Percentiles rank a stretch among this genome's conserved stretches.
These are phyloP conservation scores for Ormyrus thymus DNA, from an alignment of 2,888 invertebrate species.

Conservation along the genomic window DNA sequence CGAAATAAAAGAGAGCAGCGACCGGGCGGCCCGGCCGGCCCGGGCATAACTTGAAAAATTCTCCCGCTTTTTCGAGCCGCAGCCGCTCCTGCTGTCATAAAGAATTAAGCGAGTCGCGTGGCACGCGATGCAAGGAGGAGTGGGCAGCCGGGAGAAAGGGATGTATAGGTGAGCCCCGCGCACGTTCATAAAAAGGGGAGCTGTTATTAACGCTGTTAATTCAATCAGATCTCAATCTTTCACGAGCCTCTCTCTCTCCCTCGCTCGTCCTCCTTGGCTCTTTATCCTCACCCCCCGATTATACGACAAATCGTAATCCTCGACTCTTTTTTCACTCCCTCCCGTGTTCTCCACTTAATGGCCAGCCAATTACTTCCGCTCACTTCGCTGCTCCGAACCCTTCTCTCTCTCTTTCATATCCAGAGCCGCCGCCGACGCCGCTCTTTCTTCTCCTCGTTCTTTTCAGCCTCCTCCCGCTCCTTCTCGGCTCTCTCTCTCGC, in stretches of 20 bases:
- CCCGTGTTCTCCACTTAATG: constrained; percentile 14
- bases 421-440: neutral
- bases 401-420: constrained; percentile 11
- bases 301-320: constrained; percentile 43
- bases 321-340: constrained; percentile 19
- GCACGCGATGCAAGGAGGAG: neutral
- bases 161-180: neutral
- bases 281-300: neutral
- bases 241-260: neutral
- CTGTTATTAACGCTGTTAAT: constrained; percentile 45
- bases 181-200: constrained; percentile 11
- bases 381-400: constrained; percentile 20
- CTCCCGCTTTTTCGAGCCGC: constrained; percentile 15
- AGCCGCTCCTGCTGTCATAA: neutral
- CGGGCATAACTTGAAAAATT: constrained; percentile 42
- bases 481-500: neutral
- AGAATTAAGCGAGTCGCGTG: constrained; percentile 29
- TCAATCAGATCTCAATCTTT: constrained; percentile 47
- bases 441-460: constrained; percentile 8
- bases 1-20: neutral
- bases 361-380: constrained; percentile 44
- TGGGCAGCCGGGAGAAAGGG: neutral
- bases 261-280: too few species aligned
- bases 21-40: too few species aligned
- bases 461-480: neutral